These are phyloP conservation scores for Drosophila greeni DNA, from an alignment of 2,888 invertebrate genomes.

Conservation along the genomic window DNA sequence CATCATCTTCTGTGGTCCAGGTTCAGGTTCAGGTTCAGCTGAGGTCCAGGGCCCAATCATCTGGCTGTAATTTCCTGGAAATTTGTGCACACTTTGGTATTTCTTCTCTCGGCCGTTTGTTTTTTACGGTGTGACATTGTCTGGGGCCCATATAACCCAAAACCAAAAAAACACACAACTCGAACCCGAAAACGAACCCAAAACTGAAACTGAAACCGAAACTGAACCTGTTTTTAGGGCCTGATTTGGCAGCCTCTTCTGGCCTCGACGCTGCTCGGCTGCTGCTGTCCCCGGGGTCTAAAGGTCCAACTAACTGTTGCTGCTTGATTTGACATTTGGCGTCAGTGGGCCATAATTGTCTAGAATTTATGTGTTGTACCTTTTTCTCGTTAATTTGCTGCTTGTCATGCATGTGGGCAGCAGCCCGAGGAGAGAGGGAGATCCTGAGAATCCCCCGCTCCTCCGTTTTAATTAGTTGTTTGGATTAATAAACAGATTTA, in stretches of 20 bases:
- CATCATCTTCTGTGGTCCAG: slow-evolving; percentile 53
- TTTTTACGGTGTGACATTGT: slow-evolving; percentile 68
- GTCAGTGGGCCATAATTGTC: slow-evolving; percentile 73
- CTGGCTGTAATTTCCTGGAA: slow-evolving; percentile 75
- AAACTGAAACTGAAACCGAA: slow-evolving; percentile 49
- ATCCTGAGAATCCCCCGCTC: slow-evolving; percentile 32
- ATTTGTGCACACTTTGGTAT: slow-evolving; percentile 77
- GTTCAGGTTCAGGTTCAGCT: slow-evolving; percentile 42
- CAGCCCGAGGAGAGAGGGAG: slow-evolving; percentile 15
- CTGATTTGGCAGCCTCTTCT: slow-evolving; percentile 64
- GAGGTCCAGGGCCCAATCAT: slow-evolving; percentile 57
- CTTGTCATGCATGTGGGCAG: slow-evolving; percentile 52
- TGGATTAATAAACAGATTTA: slow-evolving; percentile 63
- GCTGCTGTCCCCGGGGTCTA: slow-evolving; percentile 44
- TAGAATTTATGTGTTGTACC: slow-evolving; percentile 73
- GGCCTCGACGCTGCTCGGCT: neutral
- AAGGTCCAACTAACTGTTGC: slow-evolving; percentile 72
- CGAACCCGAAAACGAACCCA: slow-evolving; percentile 33
- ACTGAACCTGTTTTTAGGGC: slow-evolving; percentile 72
- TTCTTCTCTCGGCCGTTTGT: slow-evolving; percentile 55
- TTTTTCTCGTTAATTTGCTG: slow-evolving; percentile 65
- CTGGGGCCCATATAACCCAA: slow-evolving; percentile 45
- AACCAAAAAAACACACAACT: slow-evolving; percentile 19
- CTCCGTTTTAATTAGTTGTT: slow-evolving; percentile 62
- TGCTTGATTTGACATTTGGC: slow-evolving; percentile 75